Conservation (phyloP, 2,797 vertebrate species). For the Halcyon chelicuti region DNA sequence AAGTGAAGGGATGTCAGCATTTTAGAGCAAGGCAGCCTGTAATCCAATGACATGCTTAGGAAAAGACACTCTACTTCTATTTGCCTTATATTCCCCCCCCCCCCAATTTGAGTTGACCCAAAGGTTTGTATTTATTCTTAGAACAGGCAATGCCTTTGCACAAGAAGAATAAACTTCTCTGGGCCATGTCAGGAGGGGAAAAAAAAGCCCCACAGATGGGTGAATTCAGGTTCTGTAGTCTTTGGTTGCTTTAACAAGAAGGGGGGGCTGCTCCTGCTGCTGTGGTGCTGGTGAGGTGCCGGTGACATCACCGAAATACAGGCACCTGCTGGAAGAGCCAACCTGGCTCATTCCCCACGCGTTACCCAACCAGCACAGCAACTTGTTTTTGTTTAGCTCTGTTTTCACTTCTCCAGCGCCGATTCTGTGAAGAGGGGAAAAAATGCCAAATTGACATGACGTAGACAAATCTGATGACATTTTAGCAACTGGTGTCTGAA, state of each 20-base stretch:
- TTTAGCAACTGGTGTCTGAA: slow-evolving; percentile 75
- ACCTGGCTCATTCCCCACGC: accelerated
- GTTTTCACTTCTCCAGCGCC: background rate
- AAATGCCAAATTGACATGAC: slow-evolving; percentile 71
- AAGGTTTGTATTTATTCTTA: background rate
- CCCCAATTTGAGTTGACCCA: background rate
- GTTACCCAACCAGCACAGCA: background rate
- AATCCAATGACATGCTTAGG: background rate
- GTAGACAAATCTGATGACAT: slow-evolving; percentile 69
- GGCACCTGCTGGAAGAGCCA: background rate
- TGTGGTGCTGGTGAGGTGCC: background rate
- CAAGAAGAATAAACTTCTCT: background rate
- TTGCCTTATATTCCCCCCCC: background rate
- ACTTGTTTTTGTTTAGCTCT: background rate
- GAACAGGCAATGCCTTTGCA: background rate
- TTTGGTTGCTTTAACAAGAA: background rate
- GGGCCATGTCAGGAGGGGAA: background rate
- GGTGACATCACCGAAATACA: background rate
- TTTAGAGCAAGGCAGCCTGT: background rate
- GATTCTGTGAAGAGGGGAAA: background rate
- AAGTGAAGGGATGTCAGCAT: background rate
- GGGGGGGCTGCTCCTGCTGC: accelerated
- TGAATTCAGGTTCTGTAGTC: background rate
- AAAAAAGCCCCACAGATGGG: background rate
- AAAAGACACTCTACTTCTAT: background rate